A percentile compares a stretch with the other conserved stretches of the same genome.
phyloP scores from a whole-genome alignment of 1,140 invertebrate genomes.

The Aphelenchoides fujianensis region DNA sequence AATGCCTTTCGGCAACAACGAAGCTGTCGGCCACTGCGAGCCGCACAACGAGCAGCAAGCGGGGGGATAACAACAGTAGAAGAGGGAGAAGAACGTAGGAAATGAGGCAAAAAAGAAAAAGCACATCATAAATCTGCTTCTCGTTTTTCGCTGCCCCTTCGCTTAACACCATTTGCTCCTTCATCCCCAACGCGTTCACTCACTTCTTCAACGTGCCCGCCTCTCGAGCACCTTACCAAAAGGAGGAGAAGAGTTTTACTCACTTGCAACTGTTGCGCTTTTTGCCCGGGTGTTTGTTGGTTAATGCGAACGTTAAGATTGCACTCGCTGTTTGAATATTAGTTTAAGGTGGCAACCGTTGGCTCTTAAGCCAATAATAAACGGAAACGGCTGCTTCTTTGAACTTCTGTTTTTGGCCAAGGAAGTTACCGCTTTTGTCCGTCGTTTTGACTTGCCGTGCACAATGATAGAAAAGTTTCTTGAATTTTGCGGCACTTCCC shows the following conservation, averaged over 20 bases:
- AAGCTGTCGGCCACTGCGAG: background rate
- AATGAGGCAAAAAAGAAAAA: slow-evolving; percentile 6
- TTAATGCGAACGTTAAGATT: too few relatives aligned
- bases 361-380: too few relatives aligned
- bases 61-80: background rate
- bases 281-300: too few relatives aligned
- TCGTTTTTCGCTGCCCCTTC: too few relatives aligned
- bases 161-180: too few relatives aligned
- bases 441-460: background rate
- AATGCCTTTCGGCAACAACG: background rate
- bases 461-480: background rate
- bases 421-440: background rate
- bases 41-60: background rate
- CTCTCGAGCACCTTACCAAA: too few relatives aligned
- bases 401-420: background rate
- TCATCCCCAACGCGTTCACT: too few relatives aligned
- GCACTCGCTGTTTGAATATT: too few relatives aligned
- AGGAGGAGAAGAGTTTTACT: too few relatives aligned
- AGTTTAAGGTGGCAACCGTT: too few relatives aligned
- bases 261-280: too few relatives aligned
- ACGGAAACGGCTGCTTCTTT: background rate
- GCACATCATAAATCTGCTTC: slow-evolving; percentile 1
- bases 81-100: slow-evolving; percentile 1
- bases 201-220: too few relatives aligned
- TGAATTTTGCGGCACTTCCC: background rate